Evolutionary conservation across 2,113 vertebrate species (phyloP).

Genomic region (Protobothrops flavoviridis): DNA sequence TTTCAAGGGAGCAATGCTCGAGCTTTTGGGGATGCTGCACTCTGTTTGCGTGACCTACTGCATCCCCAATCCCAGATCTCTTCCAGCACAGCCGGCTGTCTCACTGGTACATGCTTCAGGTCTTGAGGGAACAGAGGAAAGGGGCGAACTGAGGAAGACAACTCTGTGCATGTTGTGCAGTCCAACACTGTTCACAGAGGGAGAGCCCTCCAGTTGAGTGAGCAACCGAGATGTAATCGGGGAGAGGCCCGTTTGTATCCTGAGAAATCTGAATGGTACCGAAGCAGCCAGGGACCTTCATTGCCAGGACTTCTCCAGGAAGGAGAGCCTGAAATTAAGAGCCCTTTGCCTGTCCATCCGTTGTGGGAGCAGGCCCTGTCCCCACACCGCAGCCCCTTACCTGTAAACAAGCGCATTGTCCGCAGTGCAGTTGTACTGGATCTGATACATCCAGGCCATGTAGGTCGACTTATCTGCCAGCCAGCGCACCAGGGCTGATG

Average conservation of each 20-base stretch:
- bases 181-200: not conserved
- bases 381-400: conserved; percentile 50
- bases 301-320: not conserved
- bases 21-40: not conserved
- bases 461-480: conserved; percentile 71
- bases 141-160: not conserved
- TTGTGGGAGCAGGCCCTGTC: not conserved
- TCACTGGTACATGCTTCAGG: not conserved
- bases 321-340: not conserved
- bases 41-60: not conserved
- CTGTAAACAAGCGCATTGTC: conserved; percentile 72
- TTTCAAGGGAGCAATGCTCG: not conserved
- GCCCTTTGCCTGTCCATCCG: not conserved
- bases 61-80: not conserved
- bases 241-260: not conserved
- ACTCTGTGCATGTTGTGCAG: not conserved
- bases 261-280: not conserved
- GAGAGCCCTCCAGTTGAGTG: not conserved
- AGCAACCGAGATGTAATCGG: not conserved
- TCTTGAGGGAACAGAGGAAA: not conserved
- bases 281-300: not conserved
- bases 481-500: conserved; percentile 86
- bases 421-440: conserved; percentile 74
- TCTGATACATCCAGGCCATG: conserved; percentile 72
- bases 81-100: not conserved